A percentile compares a stretch with the other conserved stretches of the same genome.
Conservation (phyloP, 2,797 vertebrate species). For the Tangara arthus region DNA sequence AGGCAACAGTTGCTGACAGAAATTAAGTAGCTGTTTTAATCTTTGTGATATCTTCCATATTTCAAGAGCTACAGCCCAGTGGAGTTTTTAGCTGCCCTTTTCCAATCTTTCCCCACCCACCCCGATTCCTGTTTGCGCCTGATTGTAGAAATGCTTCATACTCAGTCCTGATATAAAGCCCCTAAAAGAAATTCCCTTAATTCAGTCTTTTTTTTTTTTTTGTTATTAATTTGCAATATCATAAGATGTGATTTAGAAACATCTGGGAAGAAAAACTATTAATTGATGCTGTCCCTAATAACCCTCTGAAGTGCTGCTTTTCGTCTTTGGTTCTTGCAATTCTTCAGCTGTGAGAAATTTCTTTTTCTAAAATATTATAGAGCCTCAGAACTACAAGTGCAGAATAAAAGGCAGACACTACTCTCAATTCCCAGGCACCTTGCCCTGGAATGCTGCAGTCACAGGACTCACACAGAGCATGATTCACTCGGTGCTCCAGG, state of each 20-base stretch:
- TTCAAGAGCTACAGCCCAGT: neutral
- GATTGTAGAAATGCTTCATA: neutral
- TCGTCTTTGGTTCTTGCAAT: neutral
- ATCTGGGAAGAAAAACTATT: neutral
- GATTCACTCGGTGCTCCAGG: neutral
- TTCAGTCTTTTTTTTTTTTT: neutral
- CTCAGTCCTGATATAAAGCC: neutral
- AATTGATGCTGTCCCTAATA: neutral
- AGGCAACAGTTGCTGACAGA: slow-evolving; percentile 28
- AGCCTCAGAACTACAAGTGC: neutral
- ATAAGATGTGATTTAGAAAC: neutral
- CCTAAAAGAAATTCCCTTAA: neutral
- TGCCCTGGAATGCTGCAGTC: neutral
- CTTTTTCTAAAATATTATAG: neutral
- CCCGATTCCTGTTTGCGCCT: neutral
- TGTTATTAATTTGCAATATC: neutral
- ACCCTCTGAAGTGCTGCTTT: neutral
- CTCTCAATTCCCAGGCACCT: neutral
- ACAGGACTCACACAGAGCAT: neutral
- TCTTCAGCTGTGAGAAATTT: neutral
- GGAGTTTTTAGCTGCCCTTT: neutral
- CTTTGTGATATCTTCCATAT: neutral
- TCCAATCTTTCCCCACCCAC: neutral
- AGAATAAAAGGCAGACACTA: neutral
- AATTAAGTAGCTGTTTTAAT: slow-evolving; percentile 33